Base-by-base conservation (phyloP, 2,888 invertebrate species). In the Sepioteuthis lessoniana region DNA sequence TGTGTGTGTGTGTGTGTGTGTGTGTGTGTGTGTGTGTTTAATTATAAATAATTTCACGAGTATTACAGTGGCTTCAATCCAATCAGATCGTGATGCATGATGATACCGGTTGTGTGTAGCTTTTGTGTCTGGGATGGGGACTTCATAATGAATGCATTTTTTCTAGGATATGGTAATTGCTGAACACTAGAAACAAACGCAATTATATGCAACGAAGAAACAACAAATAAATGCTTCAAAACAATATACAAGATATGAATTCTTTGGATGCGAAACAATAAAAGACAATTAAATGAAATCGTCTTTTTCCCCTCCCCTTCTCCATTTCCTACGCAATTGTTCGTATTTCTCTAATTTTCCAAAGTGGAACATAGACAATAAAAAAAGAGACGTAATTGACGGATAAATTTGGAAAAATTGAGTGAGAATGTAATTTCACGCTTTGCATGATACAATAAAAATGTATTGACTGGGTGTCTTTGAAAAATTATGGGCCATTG, bases 201-300 rank as follows among this genome's bases (percentile, higher is more conserved):
- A 76, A 76, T 76, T 76, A 76, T 16, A 76, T 76, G n/a, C 16
- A 76, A 35, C 76, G 76, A 35, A n/a, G 4, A 42, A 35, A n/a
- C 76, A 16, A 35, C 76, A 76, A 76, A 76, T 13, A n/a, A 76
- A 76, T 4, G 19, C 13, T n/a, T 76, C 76, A 76, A 76, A 76
- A 76, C 76, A 76, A 76, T n/a, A 76, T 13, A 19, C n/a, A 13
- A 76, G 0, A 76, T 76, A 13, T 1, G 13, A 76, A 76, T 35
- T 76, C 76, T 76, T 76, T n/a, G n/a, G 76, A 76, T 76, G n/a
- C n/a, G 3, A n/a, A n/a, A 76, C 76, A 76, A 76, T 76, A 35
- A 76, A 76, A 76, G 76, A 76, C 76, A 76, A 76, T 76, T 76
- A 76, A 76, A 76, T 76, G 76, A 76, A 76, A 76, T 76, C 13